Percentiles rank a stretch among this genome's conserved stretches.
Conservation (phyloP, 1,140 invertebrate genomes). For the Aradophagus sp. region DNA sequence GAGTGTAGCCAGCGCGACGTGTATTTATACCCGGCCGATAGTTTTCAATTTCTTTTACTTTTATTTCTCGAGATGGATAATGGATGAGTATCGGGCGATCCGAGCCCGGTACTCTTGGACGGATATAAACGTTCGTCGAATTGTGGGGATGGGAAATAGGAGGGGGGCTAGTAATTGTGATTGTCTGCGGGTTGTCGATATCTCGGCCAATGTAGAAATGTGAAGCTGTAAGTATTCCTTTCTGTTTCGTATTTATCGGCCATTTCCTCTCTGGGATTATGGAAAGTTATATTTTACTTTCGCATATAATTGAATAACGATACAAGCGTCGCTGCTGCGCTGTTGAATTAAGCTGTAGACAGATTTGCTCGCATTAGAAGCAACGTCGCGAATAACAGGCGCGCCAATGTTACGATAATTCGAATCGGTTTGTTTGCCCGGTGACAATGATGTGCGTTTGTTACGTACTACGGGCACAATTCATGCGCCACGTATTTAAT, state of each 20-base stretch:
- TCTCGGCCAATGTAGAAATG: conserved; percentile 12
- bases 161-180: conserved; percentile 22
- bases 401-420: background rate
- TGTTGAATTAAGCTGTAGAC: conserved; percentile 25
- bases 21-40: conserved; percentile 34
- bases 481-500: no score
- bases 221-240: conserved; percentile 33
- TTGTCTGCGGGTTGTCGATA: conserved; percentile 35
- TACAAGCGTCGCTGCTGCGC: conserved; percentile 20
- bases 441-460: no score
- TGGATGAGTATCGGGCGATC: conserved; percentile 34
- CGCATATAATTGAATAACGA: conserved; percentile 47
- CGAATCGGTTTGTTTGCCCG: no score
- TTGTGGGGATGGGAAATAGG: no score
- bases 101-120: conserved; percentile 7
- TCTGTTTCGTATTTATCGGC: conserved; percentile 35
- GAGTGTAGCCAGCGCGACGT: no score
- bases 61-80: conserved; percentile 30
- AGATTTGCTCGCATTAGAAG: conserved; percentile 17
- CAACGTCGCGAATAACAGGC: conserved; percentile 28
- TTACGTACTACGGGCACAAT: no score
- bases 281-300: conserved; percentile 47
- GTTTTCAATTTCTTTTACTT: conserved; percentile 24
- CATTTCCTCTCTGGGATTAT: conserved; percentile 38
- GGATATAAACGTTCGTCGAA: no score